Evolutionary conservation across 2,797 vertebrate species (phyloP).

Genomic region (Limosa lapponica): DNA sequence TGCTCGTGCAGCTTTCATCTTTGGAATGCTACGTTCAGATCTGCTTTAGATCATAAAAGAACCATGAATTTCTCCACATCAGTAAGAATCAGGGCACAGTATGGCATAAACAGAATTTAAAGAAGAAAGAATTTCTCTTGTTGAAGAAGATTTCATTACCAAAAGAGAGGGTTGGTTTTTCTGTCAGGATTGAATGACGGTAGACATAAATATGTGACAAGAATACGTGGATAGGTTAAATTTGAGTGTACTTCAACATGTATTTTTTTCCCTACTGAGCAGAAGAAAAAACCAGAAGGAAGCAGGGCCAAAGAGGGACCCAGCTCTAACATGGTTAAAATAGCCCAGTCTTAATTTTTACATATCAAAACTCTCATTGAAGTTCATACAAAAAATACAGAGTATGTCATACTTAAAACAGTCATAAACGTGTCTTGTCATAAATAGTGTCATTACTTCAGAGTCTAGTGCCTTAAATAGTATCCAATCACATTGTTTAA

Average conservation of each 20-base stretch:
- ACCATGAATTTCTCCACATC: not conserved
- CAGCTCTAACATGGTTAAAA: not conserved
- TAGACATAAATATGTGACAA: not conserved
- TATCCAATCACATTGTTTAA: not conserved
- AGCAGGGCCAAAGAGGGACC: not conserved
- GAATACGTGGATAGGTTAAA: not conserved
- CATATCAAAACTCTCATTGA: not conserved
- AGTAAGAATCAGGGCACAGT: not conserved
- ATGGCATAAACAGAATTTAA: not conserved
- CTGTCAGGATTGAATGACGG: not conserved
- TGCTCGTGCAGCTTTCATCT: slow-evolving; percentile 27
- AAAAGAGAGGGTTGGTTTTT: not conserved
- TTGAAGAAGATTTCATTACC: not conserved
- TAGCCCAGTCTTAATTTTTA: not conserved
- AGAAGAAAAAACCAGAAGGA: not conserved
- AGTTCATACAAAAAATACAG: not conserved
- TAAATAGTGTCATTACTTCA: not conserved
- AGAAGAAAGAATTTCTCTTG: not conserved
- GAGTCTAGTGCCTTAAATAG: not conserved
- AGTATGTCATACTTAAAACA: not conserved
- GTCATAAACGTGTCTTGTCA: not conserved
- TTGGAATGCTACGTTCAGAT: slow-evolving; percentile 26
- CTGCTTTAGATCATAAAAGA: slow-evolving; percentile 41
- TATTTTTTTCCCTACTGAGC: not conserved
- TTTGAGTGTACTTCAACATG: not conserved